Conservation (phyloP, 2,113 vertebrate species). For the Speoplatyrhinus poulsoni region DNA sequence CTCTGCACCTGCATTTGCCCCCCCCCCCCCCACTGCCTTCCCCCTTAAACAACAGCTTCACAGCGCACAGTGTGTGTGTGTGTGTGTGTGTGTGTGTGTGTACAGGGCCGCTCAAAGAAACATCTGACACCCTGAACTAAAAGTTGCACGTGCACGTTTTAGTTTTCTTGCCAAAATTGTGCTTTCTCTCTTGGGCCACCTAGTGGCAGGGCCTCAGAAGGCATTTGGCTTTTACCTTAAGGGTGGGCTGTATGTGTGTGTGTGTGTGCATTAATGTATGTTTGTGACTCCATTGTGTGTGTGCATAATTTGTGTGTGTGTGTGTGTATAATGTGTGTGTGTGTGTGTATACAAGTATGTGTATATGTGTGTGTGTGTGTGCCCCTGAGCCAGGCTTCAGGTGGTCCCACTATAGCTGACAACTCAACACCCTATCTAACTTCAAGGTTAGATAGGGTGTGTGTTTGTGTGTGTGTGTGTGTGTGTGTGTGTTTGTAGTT, state of each 20-base stretch:
- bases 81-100: no score
- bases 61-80: no score
- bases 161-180: background rate
- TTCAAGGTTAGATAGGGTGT: conserved; percentile 23
- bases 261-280: background rate
- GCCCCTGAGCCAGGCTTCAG: conserved; percentile 15
- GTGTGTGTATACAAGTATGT: background rate
- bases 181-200: no score
- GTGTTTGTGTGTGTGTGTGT: background rate
- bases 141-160: no score
- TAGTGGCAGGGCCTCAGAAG: no score
- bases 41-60: no score
- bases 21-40: no score
- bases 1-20: no score
- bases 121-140: no score
- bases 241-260: background rate
- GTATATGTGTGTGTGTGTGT: background rate
- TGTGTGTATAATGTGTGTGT: background rate
- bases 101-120: no score
- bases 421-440: no score
- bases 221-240: background rate
- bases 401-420: conserved; percentile 30
- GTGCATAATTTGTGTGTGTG: background rate
- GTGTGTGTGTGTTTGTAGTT: background rate
- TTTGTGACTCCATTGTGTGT: background rate